Evolutionary conservation across 2,797 vertebrate species (phyloP).

Genomic region (Scarus forsteni): DNA sequence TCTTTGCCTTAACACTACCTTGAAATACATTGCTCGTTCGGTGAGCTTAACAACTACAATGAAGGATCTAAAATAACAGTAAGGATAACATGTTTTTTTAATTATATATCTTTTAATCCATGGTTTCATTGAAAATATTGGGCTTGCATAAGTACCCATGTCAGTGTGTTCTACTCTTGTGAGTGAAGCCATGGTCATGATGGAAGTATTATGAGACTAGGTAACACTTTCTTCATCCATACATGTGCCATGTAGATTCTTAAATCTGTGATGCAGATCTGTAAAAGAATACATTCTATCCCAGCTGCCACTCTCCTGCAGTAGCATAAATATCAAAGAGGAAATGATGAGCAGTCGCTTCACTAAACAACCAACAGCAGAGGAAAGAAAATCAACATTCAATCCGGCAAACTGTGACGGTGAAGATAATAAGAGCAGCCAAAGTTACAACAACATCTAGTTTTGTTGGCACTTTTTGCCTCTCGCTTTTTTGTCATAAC

Average conservation of each 20-base stretch:
- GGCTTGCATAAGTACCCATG: constrained; percentile 19
- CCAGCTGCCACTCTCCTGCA: constrained; percentile 24
- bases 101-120: too few species aligned
- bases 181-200: background rate
- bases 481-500: constrained; percentile 31
- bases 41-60: too few species aligned
- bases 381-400: constrained; percentile 45
- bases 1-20: too few species aligned
- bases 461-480: constrained; percentile 19
- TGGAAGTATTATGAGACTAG: background rate
- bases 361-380: constrained; percentile 35
- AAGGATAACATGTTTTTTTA: too few species aligned
- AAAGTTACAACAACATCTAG: constrained; percentile 21
- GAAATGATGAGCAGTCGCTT: constrained; percentile 24
- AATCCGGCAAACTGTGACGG: constrained; percentile 32
- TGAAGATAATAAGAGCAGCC: constrained; percentile 36
- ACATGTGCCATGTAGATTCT: background rate
- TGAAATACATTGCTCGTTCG: too few species aligned
- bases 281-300: background rate
- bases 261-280: constrained; percentile 4
- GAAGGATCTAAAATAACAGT: too few species aligned
- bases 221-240: background rate
- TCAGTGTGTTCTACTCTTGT: background rate
- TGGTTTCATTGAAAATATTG: constrained; percentile 22
- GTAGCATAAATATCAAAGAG: constrained; percentile 30